Percentiles rank a stretch among this genome's conserved stretches.
Evolutionary conservation across 1,140 invertebrate species (phyloP).

Genomic region (Eufriesea mexicana): DNA sequence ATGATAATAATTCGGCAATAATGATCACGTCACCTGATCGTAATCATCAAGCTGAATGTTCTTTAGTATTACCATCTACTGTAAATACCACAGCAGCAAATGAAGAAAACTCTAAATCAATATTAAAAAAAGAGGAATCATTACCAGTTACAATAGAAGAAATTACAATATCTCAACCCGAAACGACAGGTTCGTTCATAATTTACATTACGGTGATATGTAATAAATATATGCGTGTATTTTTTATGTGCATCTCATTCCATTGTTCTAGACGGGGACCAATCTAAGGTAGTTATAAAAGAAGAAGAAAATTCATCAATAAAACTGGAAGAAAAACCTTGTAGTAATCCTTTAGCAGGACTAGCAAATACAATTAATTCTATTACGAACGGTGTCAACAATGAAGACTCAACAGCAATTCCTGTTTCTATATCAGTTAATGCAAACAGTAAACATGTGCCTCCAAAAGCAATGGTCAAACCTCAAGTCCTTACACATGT

Average conservation of each 20-base stretch:
- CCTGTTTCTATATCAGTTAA: slow-evolving; percentile 68
- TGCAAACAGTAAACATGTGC: slow-evolving; percentile 84
- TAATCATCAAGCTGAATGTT: slow-evolving; percentile 69
- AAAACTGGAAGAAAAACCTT: slow-evolving; percentile 75
- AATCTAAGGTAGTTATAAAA: slow-evolving; percentile 65
- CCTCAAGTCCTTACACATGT: slow-evolving; percentile 98
- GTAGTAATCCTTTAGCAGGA: slow-evolving; percentile 78
- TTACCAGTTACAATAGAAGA: slow-evolving; percentile 40
- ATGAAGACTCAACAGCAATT: slow-evolving; percentile 65
- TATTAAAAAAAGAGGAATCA: slow-evolving; percentile 70
- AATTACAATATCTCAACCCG: slow-evolving; percentile 28
- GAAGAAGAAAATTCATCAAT: slow-evolving; percentile 56
- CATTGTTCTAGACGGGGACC: slow-evolving; percentile 64
- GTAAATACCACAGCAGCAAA: slow-evolving; percentile 50
- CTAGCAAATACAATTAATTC: slow-evolving; percentile 80
- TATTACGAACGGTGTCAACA: slow-evolving; percentile 76
- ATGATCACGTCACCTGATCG: slow-evolving; percentile 67
- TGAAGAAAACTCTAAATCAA: slow-evolving; percentile 64
- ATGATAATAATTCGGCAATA: slow-evolving; percentile 68
- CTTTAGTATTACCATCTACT: slow-evolving; percentile 62
- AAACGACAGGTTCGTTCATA: slow-evolving; percentile 54
- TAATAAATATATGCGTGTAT: background rate
- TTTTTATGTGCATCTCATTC: background rate
- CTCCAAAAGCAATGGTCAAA: slow-evolving; percentile 97
- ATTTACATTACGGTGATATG: background rate